Conservation (phyloP, 2,888 invertebrate genomes). For the Macrophya annulata region DNA sequence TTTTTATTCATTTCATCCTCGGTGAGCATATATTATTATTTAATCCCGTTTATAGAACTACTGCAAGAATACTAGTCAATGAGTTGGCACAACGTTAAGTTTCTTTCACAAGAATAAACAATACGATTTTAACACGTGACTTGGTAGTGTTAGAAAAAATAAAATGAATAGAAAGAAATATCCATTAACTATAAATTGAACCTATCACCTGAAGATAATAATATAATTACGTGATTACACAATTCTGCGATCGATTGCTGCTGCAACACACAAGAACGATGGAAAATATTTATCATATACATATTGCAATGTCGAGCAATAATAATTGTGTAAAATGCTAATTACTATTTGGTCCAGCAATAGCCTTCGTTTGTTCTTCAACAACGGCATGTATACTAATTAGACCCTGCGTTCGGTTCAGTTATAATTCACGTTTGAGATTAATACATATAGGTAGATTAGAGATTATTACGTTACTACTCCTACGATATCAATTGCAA, state of each 20-base stretch:
- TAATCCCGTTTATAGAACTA: slow-evolving; percentile 5
- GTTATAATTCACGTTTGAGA: slow-evolving; percentile 36
- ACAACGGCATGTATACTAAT: slow-evolving; percentile 48
- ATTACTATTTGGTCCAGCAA: slow-evolving; percentile 55
- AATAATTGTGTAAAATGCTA: slow-evolving; percentile 46
- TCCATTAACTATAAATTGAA: slow-evolving; percentile 17
- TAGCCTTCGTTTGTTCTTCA: slow-evolving; percentile 48
- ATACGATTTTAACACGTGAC: slow-evolving; percentile 1
- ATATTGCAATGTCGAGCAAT: slow-evolving; percentile 4
- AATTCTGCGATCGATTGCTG: slow-evolving; percentile 11
- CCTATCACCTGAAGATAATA: slow-evolving; percentile 24
- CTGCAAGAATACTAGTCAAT: slow-evolving; percentile 6
- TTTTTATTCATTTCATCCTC: neutral
- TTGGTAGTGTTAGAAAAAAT: neutral
- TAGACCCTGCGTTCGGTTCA: slow-evolving; percentile 51
- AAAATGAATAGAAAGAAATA: neutral
- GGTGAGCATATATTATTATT: neutral
- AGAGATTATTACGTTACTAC: slow-evolving; percentile 20
- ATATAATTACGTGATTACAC: neutral
- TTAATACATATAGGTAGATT: slow-evolving; percentile 41
- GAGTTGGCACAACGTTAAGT: slow-evolving; percentile 41
- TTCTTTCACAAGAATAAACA: slow-evolving; percentile 39
- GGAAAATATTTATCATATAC: neutral
- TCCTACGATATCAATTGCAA: slow-evolving; percentile 6
- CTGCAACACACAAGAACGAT: neutral